phyloP scores from a whole-genome alignment of 2,888 invertebrate species.

The Alitta virens region DNA sequence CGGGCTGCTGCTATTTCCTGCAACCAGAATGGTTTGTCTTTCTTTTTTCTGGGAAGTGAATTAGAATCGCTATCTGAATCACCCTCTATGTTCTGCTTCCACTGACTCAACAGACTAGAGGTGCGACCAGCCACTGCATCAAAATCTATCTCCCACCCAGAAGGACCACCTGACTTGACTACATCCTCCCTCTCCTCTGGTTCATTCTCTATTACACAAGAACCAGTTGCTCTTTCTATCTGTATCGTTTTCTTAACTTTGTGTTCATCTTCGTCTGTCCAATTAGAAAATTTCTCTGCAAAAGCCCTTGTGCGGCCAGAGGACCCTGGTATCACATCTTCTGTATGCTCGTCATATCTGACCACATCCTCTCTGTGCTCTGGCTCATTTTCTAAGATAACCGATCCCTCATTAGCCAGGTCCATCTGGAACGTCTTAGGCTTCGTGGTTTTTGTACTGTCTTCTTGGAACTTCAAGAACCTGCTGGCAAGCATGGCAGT shows the following conservation, averaged over 20 bases:
- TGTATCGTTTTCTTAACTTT: conserved; percentile 2
- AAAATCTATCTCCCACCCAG: not conserved
- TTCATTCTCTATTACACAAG: conserved; percentile 19
- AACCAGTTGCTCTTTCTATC: conserved; percentile 13
- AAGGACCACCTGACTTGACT: not conserved
- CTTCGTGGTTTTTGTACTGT: conserved; percentile 5
- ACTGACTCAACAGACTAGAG: not conserved
- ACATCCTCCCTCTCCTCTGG: conserved; percentile 7
- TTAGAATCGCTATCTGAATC: not conserved
- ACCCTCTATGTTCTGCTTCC: not conserved
- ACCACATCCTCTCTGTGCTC: conserved; percentile 10
- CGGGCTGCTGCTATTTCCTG: conserved; percentile 23
- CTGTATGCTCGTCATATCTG: conserved; percentile 5
- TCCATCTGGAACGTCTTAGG: conserved; percentile 10
- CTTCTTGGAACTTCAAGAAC: conserved; percentile 10
- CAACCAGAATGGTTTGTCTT: conserved; percentile 22
- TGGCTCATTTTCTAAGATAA: conserved; percentile 19
- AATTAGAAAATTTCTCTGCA: conserved; percentile 3
- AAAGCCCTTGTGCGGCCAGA: conserved; percentile 8
- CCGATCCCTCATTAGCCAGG: conserved; percentile 6
- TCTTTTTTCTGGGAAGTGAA: not conserved
- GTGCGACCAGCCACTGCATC: not conserved
- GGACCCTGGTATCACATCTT: conserved; percentile 12
- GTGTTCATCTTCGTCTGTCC: not conserved
- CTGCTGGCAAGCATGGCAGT: conserved; percentile 14